These are phyloP conservation scores for Eutrigla gurnardus DNA, from an alignment of 2,797 vertebrate species.

Conservation along the genomic window DNA sequence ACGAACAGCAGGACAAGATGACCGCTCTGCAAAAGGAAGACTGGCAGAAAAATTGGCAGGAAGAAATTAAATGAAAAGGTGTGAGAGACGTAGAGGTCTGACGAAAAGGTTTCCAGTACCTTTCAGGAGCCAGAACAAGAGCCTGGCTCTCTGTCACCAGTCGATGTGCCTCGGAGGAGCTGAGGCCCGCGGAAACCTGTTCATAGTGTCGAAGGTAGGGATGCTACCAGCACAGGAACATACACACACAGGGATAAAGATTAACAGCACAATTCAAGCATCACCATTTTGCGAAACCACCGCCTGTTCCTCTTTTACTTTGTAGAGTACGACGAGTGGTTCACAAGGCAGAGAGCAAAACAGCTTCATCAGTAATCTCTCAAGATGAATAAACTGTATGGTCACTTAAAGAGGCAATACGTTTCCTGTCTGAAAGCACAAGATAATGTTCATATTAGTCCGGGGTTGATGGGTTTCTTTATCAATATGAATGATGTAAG, in stretches of 20 bases:
- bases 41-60: neutral
- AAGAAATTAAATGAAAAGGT: neutral
- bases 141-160: conserved; percentile 81
- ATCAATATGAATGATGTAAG: neutral
- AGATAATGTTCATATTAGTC: neutral
- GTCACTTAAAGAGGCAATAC: conserved; percentile 26
- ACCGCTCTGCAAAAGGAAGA: conserved; percentile 41
- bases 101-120: conserved; percentile 72
- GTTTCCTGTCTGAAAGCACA: neutral
- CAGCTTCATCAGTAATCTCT: conserved; percentile 1
- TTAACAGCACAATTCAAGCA: conserved; percentile 39
- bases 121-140: conserved; percentile 75
- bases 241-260: conserved; percentile 38
- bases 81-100: conserved; percentile 14
- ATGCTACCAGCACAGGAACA: conserved; percentile 70
- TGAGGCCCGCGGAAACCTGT: conserved; percentile 85
- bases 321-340: conserved; percentile 2
- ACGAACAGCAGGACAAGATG: conserved; percentile 27
- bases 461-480: neutral
- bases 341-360: conserved; percentile 64
- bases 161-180: conserved; percentile 84
- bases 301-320: conserved; percentile 1
- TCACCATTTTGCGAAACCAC: neutral
- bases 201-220: conserved; percentile 85
- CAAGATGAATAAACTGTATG: accelerated